Percentiles rank a stretch among this genome's conserved stretches.
Conservation (phyloP, 1,140 invertebrate species). For the Tetragnatha versicolor region DNA sequence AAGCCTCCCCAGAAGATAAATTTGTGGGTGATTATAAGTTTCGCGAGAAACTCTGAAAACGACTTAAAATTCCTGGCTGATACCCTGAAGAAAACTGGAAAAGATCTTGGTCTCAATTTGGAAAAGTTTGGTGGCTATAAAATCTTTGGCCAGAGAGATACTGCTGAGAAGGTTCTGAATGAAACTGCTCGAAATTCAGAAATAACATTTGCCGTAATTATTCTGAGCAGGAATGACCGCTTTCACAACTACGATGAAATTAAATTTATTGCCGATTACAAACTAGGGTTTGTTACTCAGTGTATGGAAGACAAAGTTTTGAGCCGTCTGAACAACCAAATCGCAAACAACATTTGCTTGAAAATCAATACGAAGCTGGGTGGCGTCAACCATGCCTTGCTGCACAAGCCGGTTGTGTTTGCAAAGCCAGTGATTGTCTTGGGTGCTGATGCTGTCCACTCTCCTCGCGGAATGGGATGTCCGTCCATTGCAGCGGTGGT, state of each 20-base stretch:
- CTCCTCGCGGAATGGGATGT: constrained; percentile 72
- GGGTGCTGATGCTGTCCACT: constrained; percentile 88
- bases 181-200: not conserved
- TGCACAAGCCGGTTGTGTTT: constrained; percentile 61
- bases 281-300: constrained; percentile 79
- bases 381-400: constrained; percentile 77
- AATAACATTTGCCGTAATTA: constrained; percentile 30
- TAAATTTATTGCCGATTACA: constrained; percentile 78
- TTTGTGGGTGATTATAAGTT: constrained; percentile 36
- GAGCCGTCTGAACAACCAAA: constrained; percentile 62
- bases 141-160: not conserved
- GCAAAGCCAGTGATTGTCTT: constrained; percentile 72
- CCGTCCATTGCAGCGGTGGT: constrained; percentile 82
- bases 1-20: not conserved
- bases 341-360: constrained; percentile 77
- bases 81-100: not conserved
- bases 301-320: constrained; percentile 72
- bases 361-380: constrained; percentile 87
- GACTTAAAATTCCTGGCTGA: constrained; percentile 1
- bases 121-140: not conserved
- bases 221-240: constrained; percentile 12
- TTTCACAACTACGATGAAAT: constrained; percentile 62
- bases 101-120: constrained; percentile 28
- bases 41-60: not conserved
- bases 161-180: not conserved